Percentiles rank a stretch among this genome's conserved stretches.
These are phyloP conservation scores for Arge pagana DNA, from an alignment of 2,888 invertebrate species.

Conservation along the genomic window DNA sequence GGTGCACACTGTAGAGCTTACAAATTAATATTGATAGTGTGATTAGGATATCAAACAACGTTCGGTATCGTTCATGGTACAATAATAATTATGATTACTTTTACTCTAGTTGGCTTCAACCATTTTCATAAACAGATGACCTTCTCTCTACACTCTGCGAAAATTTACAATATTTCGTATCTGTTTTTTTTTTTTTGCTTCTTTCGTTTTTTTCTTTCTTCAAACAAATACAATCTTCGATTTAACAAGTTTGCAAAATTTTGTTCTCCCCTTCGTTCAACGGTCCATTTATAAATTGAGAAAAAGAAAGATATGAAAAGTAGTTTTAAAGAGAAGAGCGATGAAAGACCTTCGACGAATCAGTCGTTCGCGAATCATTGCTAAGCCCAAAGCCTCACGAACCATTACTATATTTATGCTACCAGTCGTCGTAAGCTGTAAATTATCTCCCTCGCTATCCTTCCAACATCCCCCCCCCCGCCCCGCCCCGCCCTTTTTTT, in stretches of 20 bases:
- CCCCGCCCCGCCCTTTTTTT: too few species aligned
- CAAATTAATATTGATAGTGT: conserved; percentile 48
- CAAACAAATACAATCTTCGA: too few species aligned
- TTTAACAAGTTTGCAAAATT: conserved; percentile 19
- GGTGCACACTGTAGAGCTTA: conserved; percentile 51
- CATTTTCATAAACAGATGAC: conserved; percentile 33
- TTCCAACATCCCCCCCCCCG: too few species aligned
- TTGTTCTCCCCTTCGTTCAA: conserved; percentile 15
- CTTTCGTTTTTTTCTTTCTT: conserved; percentile 1
- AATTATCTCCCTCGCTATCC: conserved; percentile 2
- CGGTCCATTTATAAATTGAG: conserved; percentile 23
- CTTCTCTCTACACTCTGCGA: too few species aligned
- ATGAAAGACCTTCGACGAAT: conserved; percentile 41
- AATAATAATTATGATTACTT: conserved; percentile 33
- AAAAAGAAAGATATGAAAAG: conserved; percentile 29
- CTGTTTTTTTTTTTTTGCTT: conserved; percentile 32
- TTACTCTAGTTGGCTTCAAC: conserved; percentile 36
- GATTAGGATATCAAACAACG: conserved; percentile 44
- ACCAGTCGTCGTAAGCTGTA: conserved; percentile 7
- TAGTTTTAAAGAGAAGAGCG: too few species aligned
- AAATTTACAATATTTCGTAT: conserved; percentile 45
- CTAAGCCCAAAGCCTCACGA: conserved; percentile 17
- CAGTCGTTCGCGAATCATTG: conserved; percentile 33
- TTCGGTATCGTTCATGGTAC: conserved; percentile 41
- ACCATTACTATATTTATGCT: conserved; percentile 7